Percentiles rank a stretch among this genome's conserved stretches.
These are phyloP conservation scores for Polypedilum pembai DNA, from an alignment of 1,140 invertebrate genomes.

Conservation along the genomic window DNA sequence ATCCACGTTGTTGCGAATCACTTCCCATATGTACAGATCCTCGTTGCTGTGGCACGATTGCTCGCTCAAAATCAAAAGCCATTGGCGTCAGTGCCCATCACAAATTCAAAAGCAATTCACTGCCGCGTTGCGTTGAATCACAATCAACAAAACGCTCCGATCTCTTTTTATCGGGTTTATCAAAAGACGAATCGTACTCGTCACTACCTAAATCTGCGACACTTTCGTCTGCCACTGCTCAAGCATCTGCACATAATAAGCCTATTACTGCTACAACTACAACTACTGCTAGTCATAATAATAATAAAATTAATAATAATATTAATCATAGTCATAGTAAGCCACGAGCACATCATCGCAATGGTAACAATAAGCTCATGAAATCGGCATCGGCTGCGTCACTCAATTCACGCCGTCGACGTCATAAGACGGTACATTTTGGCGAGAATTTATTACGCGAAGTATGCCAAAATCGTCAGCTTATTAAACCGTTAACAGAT, in stretches of 20 bases:
- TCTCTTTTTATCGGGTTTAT: constrained; percentile 21
- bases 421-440: constrained; percentile 68
- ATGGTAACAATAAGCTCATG: constrained; percentile 38
- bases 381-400: constrained; percentile 45
- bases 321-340: constrained; percentile 32
- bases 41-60: constrained; percentile 35
- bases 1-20: constrained; percentile 35
- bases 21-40: constrained; percentile 41
- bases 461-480: constrained; percentile 54
- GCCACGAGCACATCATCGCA: constrained; percentile 30
- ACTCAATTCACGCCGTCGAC: constrained; percentile 52
- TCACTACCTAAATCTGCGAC: constrained; percentile 31
- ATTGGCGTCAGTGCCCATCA: constrained; percentile 36
- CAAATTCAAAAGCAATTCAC: constrained; percentile 43
- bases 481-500: constrained; percentile 43
- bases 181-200: constrained; percentile 39
- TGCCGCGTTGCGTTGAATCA: constrained; percentile 42
- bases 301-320: too few relatives aligned
- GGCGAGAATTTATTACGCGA: constrained; percentile 61
- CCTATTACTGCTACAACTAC: constrained; percentile 16
- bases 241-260: constrained; percentile 20
- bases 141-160: constrained; percentile 33
- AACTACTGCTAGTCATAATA: background rate
- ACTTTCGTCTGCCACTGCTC: constrained; percentile 30
- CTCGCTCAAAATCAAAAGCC: constrained; percentile 26